Evolutionary conservation across 2,888 invertebrate species (phyloP), one percentile per base, ranked within the genome.

Genomic region (Eurytoma californica): DNA sequence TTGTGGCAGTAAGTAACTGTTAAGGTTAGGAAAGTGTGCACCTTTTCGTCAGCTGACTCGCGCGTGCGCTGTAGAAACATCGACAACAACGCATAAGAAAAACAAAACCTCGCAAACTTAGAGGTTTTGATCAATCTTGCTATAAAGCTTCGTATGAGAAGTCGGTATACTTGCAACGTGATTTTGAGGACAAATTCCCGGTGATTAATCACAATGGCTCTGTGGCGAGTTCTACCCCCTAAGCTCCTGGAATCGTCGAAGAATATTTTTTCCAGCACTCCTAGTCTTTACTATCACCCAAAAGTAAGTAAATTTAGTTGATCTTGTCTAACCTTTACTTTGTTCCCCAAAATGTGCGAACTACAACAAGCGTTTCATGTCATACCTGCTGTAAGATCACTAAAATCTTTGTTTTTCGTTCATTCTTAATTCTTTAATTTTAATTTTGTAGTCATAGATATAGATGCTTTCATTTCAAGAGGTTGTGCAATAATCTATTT

Each of bases 231-330:
- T 30, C 80, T 88, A 82, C 87, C 88, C 72, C 79, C 84, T 28
- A 84, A 85, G 55, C 82, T 89, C 3, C 81, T 84, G 2, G 84
- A 80, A 63, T 79, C 86, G 18, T 84, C 88, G 14, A 86, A 84
- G 76, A 82, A 83, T 58, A 72, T 87, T 58, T 87, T 86, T 12
- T 84, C 84, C 51, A 91, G 89, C 81, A 90, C 93, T 74, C 94
- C 93, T 82, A 91, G 92, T 24, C 92, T 94, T 70, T 91, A 92
- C 30, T 96, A 96, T 89, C 96, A 96, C 88, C 94, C 94, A 79
- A 95, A 95, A 88, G 96, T 96, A 90, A 94, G 92, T 92, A 85
- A 87, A 84, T 72, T 20, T 53, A 28, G 30, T 57, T 49, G 13
- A 3, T n/a, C 20, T 13, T 28, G 39, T 65, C n/a, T 75, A 79